These are phyloP conservation scores for Hyles lineata DNA, from an alignment of 2,888 invertebrate species.

Conservation along the genomic window DNA sequence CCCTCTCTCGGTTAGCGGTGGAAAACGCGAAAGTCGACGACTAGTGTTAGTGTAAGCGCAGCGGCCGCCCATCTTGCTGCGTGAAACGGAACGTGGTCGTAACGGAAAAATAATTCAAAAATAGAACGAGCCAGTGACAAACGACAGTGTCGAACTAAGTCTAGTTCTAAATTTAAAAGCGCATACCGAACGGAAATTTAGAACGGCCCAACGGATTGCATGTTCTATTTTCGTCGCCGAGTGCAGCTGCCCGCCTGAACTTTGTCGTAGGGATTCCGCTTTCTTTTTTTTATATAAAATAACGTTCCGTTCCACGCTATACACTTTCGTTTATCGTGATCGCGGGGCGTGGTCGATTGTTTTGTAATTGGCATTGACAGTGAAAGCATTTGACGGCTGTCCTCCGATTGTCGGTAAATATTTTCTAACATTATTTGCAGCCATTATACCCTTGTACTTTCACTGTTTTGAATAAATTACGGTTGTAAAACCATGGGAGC, in stretches of 20 bases:
- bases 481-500: constrained; percentile 28
- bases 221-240: constrained; percentile 74
- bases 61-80: constrained; percentile 51
- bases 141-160: constrained; percentile 80
- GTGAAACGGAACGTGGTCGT: constrained; percentile 52
- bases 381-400: constrained; percentile 64
- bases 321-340: constrained; percentile 51
- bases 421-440: constrained; percentile 53
- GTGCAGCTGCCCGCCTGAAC: constrained; percentile 81
- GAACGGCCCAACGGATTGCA: constrained; percentile 80
- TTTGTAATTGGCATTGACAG: constrained; percentile 71
- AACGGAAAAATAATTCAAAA: constrained; percentile 51
- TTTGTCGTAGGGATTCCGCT: constrained; percentile 54
- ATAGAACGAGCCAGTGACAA: constrained; percentile 77
- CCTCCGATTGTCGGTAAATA: constrained; percentile 62
- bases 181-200: constrained; percentile 81
- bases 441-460: constrained; percentile 54
- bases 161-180: constrained; percentile 78
- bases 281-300: constrained; percentile 37
- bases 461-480: constrained; percentile 54
- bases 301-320: constrained; percentile 35
- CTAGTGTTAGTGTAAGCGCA: constrained; percentile 59
- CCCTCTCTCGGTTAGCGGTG: constrained; percentile 68
- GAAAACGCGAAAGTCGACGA: constrained; percentile 79
- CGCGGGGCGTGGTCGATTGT: constrained; percentile 60